Percentiles rank a stretch among this genome's conserved stretches.
These are phyloP conservation scores for Pagetopsis macropterus DNA, from an alignment of 2,797 vertebrate genomes.

Conservation along the genomic window DNA sequence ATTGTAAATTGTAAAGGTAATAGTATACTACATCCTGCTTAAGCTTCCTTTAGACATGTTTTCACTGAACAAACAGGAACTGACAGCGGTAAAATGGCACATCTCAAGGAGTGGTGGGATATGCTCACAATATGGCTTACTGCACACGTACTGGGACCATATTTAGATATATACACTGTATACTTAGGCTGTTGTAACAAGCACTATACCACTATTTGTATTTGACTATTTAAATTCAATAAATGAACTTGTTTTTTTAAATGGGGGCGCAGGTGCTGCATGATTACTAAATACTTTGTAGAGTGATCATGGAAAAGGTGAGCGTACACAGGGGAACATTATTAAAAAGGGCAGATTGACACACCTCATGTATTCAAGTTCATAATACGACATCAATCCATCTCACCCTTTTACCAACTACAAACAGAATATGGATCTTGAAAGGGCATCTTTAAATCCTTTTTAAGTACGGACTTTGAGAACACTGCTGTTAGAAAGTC, in stretches of 20 bases:
- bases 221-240: conserved; percentile 13
- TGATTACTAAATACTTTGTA: conserved; percentile 31
- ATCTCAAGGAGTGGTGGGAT: conserved; percentile 74
- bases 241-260: conserved; percentile 30
- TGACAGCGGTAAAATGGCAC: conserved; percentile 65
- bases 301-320: conserved; percentile 13
- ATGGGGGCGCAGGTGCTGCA: conserved; percentile 28
- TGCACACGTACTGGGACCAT: conserved; percentile 13
- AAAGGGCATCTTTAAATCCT: conserved; percentile 19
- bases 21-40: conserved; percentile 51
- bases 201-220: conserved; percentile 2
- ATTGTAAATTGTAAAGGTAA: too few relatives aligned
- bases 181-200: background rate
- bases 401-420: background rate
- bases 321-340: conserved; percentile 44
- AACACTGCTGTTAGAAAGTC: conserved; percentile 1
- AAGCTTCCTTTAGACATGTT: conserved; percentile 58
- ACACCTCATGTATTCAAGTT: conserved; percentile 14
- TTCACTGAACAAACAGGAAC: conserved; percentile 74
- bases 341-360: background rate
- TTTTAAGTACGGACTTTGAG: background rate
- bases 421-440: conserved; percentile 9
- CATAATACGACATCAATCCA: conserved; percentile 4
- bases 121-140: conserved; percentile 23
- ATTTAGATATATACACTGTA: conserved; percentile 7